Base-by-base conservation (phyloP, 2,797 vertebrate species). In the Callimico goeldii region DNA sequence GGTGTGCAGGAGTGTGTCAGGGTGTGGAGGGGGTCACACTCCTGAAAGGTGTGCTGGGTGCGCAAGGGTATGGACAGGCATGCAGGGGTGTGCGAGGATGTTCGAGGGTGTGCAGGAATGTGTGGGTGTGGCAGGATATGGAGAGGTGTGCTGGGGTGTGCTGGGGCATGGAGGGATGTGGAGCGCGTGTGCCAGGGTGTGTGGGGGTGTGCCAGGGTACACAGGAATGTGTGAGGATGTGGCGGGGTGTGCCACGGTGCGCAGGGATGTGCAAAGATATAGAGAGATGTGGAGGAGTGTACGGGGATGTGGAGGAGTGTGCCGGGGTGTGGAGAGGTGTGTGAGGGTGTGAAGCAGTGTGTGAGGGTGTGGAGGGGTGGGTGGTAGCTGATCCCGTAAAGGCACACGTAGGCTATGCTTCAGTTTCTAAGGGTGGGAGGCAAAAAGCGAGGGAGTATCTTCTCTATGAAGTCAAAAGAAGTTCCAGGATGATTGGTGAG, bases 301-400 rank as follows among this genome's bases (percentile, higher is more conserved):
- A 1, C 2, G 9, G 1, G 57, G 57, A 11, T 5, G 26, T 58
- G 24, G 57, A 58, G 57, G 10, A 24, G 0, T 26, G 24, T 28
- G 0, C 2, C 1, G 0, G 24, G 57, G 57, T 0, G 24, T 26
- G 57, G 4, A 26, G 57, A 4, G 57, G 26, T 58, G 11, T 30
- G 57, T 24, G 55, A 57, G 55, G 57, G 24, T 10, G 4, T 57
- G 57, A 10, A 58, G 0, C 1, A 19, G 14, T 64, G 30, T 7
- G 17, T 15, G 24, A 9, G 15, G 4, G 28, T 30, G 58, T 61
- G 58, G 58, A 61, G 13, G 58, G 28, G 14, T 64, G 30, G 30
- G 14, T 24, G 39, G 15, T 1, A 7, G 72, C 41, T 39, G 14
- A 43, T 4, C 72, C 41, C 3, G 2, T 7, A 57, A 2, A 39